Percentiles rank a stretch among this genome's conserved stretches.
Evolutionary conservation across 1,140 invertebrate genomes (phyloP).

Genomic region (Diorhabda elongata): DNA sequence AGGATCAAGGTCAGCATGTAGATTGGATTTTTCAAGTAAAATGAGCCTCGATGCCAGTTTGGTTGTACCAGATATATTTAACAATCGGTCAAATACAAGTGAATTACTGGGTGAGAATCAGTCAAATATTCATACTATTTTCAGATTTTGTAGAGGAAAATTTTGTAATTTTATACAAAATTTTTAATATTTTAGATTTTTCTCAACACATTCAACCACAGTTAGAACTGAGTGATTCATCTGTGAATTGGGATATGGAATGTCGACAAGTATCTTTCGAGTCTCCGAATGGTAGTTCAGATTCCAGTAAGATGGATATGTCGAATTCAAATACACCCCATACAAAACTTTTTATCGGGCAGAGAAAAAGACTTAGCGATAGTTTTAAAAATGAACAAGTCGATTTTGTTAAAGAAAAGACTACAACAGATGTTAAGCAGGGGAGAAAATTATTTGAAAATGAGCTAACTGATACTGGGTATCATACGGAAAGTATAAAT

Average conservation of each 20-base stretch:
- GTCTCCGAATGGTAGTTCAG: constrained; percentile 25
- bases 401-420: constrained; percentile 26
- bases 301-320: constrained; percentile 35
- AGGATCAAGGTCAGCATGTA: constrained; percentile 23
- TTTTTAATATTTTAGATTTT: constrained; percentile 5
- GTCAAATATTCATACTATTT: neutral
- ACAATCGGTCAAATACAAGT: constrained; percentile 18
- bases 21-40: constrained; percentile 31
- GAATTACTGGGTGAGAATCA: neutral
- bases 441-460: constrained; percentile 24
- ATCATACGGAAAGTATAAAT: constrained; percentile 21
- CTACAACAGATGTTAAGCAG: constrained; percentile 5
- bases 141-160: neutral
- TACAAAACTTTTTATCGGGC: constrained; percentile 38
- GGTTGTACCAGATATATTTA: constrained; percentile 33
- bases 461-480: constrained; percentile 33
- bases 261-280: constrained; percentile 37
- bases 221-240: constrained; percentile 28
- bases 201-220: constrained; percentile 6
- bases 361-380: constrained; percentile 44
- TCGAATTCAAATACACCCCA: constrained; percentile 40
- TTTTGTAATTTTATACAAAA: no score
- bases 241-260: constrained; percentile 44
- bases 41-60: constrained; percentile 39
- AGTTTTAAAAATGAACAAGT: constrained; percentile 38